Conservation (phyloP, 2,888 invertebrate genomes). For the Drosophila setosimentum region DNA sequence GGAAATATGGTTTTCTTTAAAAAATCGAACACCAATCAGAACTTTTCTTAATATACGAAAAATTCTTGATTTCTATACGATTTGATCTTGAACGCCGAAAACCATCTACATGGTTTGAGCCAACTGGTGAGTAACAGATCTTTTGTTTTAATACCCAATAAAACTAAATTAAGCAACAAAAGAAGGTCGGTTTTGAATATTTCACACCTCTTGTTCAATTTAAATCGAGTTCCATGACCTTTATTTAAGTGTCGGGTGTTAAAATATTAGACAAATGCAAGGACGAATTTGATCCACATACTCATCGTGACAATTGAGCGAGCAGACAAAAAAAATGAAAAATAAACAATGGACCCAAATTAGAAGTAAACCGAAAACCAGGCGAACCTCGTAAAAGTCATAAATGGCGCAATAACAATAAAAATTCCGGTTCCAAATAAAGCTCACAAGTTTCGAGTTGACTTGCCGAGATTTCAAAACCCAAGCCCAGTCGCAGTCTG, state of each 20-base stretch:
- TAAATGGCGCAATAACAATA: conserved; percentile 79
- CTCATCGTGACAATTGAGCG: conserved; percentile 26
- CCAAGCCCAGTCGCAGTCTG: conserved; percentile 9
- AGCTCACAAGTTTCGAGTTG: conserved; percentile 64
- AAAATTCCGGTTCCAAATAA: conserved; percentile 80
- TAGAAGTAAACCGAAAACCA: conserved; percentile 52
- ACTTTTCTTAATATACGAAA: background rate
- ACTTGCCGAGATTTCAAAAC: conserved; percentile 55
- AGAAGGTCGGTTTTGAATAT: background rate
- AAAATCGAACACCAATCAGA: background rate
- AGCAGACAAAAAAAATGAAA: conserved; percentile 42
- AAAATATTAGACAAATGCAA: conserved; percentile 34
- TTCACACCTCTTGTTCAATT: conserved; percentile 12
- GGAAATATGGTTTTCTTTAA: background rate
- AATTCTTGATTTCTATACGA: background rate
- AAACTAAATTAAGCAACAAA: background rate
- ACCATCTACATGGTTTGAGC: background rate
- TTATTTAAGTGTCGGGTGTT: background rate
- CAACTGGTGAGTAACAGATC: background rate
- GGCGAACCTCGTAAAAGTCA: conserved; percentile 71
- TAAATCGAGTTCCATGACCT: background rate
- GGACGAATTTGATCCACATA: conserved; percentile 30
- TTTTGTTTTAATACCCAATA: background rate
- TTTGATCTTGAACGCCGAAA: background rate
- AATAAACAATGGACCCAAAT: conserved; percentile 60